Evolutionary conservation across 2,888 invertebrate genomes (phyloP).

Genomic region (Athalia rosae): DNA sequence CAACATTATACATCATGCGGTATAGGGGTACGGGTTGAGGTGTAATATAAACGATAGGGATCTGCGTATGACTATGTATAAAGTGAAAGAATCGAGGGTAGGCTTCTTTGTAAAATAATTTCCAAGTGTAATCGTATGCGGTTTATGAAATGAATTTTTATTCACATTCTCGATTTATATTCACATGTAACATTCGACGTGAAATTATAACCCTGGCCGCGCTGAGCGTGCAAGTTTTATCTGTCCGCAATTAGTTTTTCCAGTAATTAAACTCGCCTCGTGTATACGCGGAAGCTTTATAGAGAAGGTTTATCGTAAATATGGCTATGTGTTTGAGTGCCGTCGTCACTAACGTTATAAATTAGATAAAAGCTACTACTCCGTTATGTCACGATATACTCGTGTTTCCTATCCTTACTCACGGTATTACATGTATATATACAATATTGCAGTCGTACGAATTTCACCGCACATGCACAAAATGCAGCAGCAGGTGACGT

Average conservation of each 20-base stretch:
- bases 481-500: neutral
- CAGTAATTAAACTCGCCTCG: conserved; percentile 63
- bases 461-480: neutral
- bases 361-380: conserved; percentile 22
- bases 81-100: too few relatives aligned
- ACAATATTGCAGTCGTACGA: too few relatives aligned
- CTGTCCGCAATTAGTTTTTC: conserved; percentile 66
- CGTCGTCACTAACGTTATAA: conserved; percentile 31
- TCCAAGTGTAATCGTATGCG: too few relatives aligned
- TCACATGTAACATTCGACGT: neutral
- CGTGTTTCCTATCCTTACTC: too few relatives aligned
- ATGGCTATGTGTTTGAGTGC: neutral
- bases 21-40: too few relatives aligned
- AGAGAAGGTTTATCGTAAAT: conserved; percentile 31
- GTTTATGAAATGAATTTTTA: too few relatives aligned
- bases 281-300: conserved; percentile 54
- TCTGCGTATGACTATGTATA: too few relatives aligned
- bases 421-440: too few relatives aligned
- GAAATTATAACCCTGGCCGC: neutral
- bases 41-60: too few relatives aligned
- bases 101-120: too few relatives aligned
- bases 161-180: too few relatives aligned
- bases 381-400: neutral
- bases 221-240: conserved; percentile 53
- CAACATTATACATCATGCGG: neutral